Evolutionary conservation across 1,140 invertebrate genomes (phyloP), one percentile per base, ranked within the genome.

Genomic region (Yoshiicerus persimilis): DNA sequence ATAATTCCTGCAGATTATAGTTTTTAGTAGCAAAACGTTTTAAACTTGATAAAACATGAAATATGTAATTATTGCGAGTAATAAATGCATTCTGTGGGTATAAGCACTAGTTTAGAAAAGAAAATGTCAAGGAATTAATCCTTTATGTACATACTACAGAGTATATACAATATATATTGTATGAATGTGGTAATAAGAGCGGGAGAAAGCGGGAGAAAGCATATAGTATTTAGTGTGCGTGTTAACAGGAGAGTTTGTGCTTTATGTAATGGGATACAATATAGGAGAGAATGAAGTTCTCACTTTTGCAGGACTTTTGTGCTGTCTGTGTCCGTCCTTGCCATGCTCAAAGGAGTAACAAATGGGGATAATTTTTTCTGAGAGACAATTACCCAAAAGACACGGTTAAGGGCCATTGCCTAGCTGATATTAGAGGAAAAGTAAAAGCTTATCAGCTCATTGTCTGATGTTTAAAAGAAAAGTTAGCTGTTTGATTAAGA

Each of bases 401-500:
- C 75, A 80, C 38, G 75, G 75, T 80, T 36, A 80, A 80, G 75
- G 75, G 30, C 75, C 34, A 80, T 80, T 80, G 34, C 30, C 30
- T 38, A 36, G 75, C 30, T 23, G 34, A 80, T 34, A 32, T 34
- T n/a, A 80, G 75, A 80, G 75, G 6, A 80, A 25, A 77, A 38
- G 75, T 34, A 80, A 38, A 80, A 38, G 75, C 75, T 36, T 80
- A 80, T 80, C 75, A 80, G 34, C 75, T 80, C 75, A 80, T 80
- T 80, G 30, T 80, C 20, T n/a, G 75, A 80, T 80, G 75, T 80
- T 34, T 34, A 80, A 80, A 32, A 34, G 75, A 80, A 80, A 80
- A 80, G 75, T 80, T 80, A 80, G 32, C 34, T 36, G 75, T 80
- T 80, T 80, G 75, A 80, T 34, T 80, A 80, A 80, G 34, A 34